Conservation (phyloP, 2,113 vertebrate species). For the Lutjanus erythropterus region DNA sequence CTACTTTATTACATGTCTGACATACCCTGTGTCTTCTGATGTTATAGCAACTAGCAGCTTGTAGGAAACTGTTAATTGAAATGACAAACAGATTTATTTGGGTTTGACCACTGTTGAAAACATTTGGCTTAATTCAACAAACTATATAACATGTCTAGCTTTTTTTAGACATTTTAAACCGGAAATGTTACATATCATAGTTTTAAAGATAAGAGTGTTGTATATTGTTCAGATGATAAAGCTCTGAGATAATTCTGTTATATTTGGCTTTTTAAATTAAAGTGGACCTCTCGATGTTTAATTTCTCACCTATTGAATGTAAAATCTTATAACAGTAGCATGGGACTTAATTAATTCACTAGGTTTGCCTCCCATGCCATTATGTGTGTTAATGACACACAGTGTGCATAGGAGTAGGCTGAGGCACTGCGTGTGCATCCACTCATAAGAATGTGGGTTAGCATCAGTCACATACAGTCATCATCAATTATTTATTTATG, state of each 20-base stretch:
- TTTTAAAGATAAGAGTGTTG: neutral
- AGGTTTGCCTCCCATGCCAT: neutral
- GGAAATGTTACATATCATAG: no score
- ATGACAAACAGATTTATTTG: no score
- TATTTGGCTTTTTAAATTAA: neutral
- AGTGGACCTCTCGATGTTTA: neutral
- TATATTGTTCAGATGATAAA: neutral
- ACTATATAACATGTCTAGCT: no score
- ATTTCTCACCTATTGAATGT: conserved; percentile 3
- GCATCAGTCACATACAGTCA: conserved; percentile 35
- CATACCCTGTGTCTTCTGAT: no score
- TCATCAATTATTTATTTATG: conserved; percentile 43
- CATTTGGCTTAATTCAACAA: no score
- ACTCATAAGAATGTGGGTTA: conserved; percentile 41
- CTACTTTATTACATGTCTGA: no score
- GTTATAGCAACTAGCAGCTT: no score
- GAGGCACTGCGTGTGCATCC: conserved; percentile 21
- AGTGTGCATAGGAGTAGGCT: conserved; percentile 3
- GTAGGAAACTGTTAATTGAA: no score
- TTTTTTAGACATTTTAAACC: no score
- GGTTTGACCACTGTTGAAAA: no score
- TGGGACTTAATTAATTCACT: no score
- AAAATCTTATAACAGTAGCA: neutral
- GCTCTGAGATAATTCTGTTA: neutral
- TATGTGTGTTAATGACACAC: conserved; percentile 15